Evolutionary conservation across 2,888 invertebrate species (phyloP).

Genomic region (Spodoptera picta): DNA sequence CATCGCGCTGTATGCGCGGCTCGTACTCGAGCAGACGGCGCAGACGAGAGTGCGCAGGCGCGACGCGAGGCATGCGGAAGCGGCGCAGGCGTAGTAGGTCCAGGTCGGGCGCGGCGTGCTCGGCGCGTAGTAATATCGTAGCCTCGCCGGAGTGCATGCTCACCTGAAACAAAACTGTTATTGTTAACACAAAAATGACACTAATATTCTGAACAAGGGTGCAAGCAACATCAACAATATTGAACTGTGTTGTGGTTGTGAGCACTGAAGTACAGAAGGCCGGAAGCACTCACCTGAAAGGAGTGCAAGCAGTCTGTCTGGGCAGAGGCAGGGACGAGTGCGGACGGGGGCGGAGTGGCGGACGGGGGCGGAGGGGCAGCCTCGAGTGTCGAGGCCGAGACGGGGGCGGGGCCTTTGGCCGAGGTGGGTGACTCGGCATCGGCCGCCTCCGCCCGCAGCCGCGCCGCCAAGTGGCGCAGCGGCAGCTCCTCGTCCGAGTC

Average conservation of each 20-base stretch:
- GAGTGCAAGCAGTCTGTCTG: conserved; percentile 51
- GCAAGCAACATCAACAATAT: no score
- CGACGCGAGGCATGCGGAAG: no score
- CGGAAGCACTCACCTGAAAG: conserved; percentile 61
- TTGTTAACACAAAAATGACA: no score
- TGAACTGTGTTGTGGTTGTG: no score
- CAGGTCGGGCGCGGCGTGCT: conserved; percentile 67
- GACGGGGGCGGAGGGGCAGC: conserved; percentile 47
- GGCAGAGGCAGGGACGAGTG: background rate
- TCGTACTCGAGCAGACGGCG: conserved; percentile 64
- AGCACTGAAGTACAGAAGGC: no score
- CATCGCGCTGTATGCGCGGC: conserved; percentile 37
- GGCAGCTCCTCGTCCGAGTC: conserved; percentile 77
- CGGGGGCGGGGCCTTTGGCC: conserved; percentile 20
- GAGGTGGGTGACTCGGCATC: conserved; percentile 15
- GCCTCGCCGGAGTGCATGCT: conserved; percentile 72
- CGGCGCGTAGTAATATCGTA: conserved; percentile 75
- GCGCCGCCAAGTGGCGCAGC: conserved; percentile 71
- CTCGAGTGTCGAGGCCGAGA: conserved; percentile 61
- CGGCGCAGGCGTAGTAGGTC: no score
- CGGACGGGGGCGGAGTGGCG: background rate
- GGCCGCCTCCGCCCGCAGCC: conserved; percentile 64
- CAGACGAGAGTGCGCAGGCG: conserved; percentile 46
- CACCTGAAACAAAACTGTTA: conserved; percentile 61
- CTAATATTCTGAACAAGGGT: no score